Percentiles rank a stretch among this genome's conserved stretches.
Conservation (phyloP, 2,797 vertebrate species). For the Yasuhikotakia modesta region DNA sequence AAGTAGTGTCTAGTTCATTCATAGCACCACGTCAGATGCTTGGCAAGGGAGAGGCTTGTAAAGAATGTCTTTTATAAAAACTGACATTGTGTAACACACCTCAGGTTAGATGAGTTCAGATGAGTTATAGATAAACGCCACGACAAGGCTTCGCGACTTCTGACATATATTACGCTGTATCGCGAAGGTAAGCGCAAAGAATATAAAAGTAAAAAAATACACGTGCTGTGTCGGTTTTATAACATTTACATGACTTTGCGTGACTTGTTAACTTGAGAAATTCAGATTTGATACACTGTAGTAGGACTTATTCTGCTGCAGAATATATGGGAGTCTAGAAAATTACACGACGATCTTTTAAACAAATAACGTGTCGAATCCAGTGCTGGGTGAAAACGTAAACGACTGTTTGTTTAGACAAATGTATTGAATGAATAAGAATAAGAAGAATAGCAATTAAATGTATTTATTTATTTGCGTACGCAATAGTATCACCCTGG, state of each 20-base stretch:
- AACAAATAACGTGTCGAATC: too few species aligned
- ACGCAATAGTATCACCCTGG: background rate
- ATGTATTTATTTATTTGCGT: background rate
- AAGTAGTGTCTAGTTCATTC: background rate
- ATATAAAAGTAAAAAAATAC: background rate
- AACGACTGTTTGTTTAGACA: background rate
- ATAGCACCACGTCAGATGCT: background rate
- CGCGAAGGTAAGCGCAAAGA: slow-evolving; percentile 25
- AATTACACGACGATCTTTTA: background rate
- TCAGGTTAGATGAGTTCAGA: background rate
- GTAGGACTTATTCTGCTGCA: too few species aligned
- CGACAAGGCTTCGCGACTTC: background rate
- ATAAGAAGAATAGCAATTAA: background rate
- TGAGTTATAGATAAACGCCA: background rate
- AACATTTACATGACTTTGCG: background rate
- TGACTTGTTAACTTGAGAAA: background rate
- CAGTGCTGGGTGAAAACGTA: background rate
- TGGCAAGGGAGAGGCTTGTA: slow-evolving; percentile 4
- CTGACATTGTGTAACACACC: background rate
- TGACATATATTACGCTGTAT: background rate
- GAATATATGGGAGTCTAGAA: too few species aligned
- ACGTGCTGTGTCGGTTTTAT: background rate
- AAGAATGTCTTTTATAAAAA: slow-evolving; percentile 18
- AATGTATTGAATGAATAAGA: too few species aligned
- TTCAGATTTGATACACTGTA: background rate